Evolutionary conservation across 2,797 vertebrate species (phyloP).

Genomic region (Siniperca scherzeri): DNA sequence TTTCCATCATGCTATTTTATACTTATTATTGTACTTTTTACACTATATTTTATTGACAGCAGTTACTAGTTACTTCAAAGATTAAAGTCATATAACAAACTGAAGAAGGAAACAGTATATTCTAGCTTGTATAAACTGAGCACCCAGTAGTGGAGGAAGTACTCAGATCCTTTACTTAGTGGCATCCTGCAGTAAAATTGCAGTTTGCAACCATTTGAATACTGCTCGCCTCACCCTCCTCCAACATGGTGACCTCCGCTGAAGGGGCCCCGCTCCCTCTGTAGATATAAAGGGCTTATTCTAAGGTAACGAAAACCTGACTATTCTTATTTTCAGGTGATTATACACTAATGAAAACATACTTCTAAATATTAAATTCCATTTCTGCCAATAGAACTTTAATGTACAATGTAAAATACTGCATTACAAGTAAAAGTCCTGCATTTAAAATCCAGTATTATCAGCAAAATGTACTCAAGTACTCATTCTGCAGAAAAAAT

Average conservation of each 20-base stretch:
- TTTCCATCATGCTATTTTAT: neutral
- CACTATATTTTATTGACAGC: neutral
- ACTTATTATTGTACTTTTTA: neutral
- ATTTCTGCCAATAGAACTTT: no score
- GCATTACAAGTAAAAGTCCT: neutral
- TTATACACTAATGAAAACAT: no score
- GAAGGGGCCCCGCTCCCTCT: no score
- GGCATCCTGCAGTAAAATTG: no score
- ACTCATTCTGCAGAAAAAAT: no score
- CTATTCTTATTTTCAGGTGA: no score
- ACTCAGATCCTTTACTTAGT: neutral
- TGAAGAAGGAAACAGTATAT: neutral
- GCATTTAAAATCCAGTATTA: neutral
- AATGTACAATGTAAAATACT: neutral
- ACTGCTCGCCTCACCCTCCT: no score
- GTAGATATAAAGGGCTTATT: no score
- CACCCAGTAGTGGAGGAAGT: neutral
- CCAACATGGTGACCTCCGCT: no score
- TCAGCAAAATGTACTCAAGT: neutral
- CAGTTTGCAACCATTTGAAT: no score
- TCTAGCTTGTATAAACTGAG: conserved; percentile 19
- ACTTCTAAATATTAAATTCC: no score
- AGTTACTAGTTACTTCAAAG: neutral
- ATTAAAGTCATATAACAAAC: neutral
- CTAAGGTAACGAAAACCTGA: no score